These are phyloP conservation scores for Spinus olivaceus DNA, from an alignment of 2,797 vertebrate species.

Conservation along the genomic window DNA sequence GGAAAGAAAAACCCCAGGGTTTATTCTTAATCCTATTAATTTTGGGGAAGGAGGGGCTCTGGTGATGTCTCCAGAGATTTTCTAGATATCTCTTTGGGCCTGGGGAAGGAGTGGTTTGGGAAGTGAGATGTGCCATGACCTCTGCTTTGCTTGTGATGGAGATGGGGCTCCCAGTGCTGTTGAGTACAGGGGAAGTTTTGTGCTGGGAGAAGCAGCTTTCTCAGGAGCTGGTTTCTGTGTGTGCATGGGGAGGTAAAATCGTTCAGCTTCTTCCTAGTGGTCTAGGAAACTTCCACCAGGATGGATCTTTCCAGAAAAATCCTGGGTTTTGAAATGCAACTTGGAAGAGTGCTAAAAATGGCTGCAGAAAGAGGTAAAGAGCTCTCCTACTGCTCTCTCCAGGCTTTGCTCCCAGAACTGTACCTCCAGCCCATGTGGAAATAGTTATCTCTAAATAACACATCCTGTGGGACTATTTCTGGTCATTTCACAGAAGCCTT, in stretches of 20 bases:
- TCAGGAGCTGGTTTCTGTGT: not conserved
- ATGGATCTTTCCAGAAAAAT: conserved; percentile 70
- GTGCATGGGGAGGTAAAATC: not conserved
- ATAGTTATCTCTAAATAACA: conserved; percentile 53
- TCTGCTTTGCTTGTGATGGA: not conserved
- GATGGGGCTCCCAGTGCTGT: not conserved
- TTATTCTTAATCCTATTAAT: not conserved
- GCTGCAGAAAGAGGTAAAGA: conserved; percentile 70
- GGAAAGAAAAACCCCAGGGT: not conserved
- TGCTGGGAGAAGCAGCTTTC: not conserved
- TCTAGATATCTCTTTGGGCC: not conserved
- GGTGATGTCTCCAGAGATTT: not conserved
- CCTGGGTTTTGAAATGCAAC: conserved; percentile 63
- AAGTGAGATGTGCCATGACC: not conserved
- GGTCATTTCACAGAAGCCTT: conserved; percentile 59
- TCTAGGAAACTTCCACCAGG: conserved; percentile 57
- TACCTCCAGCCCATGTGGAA: conserved; percentile 59
- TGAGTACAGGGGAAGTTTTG: not conserved
- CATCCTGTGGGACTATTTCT: conserved; percentile 36
- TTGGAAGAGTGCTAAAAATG: conserved; percentile 71
- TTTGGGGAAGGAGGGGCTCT: not conserved
- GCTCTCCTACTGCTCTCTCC: not conserved
- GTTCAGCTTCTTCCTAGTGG: not conserved
- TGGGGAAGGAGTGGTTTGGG: not conserved
- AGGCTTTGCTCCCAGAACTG: not conserved